Percentiles rank a stretch among this genome's conserved stretches.
Conservation (phyloP, 2,888 invertebrate genomes). For the Bugula neritina region DNA sequence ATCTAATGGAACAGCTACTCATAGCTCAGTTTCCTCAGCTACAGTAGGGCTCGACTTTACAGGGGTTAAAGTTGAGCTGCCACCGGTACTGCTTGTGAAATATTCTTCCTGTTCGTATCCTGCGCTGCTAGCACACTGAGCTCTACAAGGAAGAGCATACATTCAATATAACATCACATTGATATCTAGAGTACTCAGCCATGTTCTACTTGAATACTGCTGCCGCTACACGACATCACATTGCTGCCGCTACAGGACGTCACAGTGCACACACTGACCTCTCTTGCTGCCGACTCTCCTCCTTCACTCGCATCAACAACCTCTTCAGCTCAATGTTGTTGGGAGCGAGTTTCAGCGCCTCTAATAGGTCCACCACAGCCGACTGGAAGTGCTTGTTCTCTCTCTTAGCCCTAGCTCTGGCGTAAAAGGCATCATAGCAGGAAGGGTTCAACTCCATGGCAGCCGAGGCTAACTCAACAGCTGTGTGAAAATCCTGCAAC, state of each 20-base stretch:
- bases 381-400: conserved; percentile 60
- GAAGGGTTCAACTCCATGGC: conserved; percentile 76
- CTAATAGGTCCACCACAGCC: conserved; percentile 74
- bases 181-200: too few relatives aligned
- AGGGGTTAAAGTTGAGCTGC: not conserved
- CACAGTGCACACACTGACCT: not conserved
- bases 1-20: too few relatives aligned
- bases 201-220: too few relatives aligned
- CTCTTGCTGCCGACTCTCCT: conserved; percentile 58
- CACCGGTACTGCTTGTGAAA: not conserved
- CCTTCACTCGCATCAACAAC: conserved; percentile 68
- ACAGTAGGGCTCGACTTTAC: not conserved
- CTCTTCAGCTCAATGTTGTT: conserved; percentile 68
- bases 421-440: conserved; percentile 88
- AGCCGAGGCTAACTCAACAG: conserved; percentile 79
- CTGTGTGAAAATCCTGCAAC: conserved; percentile 56
- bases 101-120: not conserved
- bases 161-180: too few relatives aligned
- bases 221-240: too few relatives aligned
- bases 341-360: conserved; percentile 69
- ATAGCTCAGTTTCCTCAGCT: conserved; percentile 11
- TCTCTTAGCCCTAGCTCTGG: conserved; percentile 77
- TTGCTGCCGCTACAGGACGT: too few relatives aligned
- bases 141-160: too few relatives aligned
- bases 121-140: not conserved